Evolutionary conservation across 2,113 vertebrate genomes (phyloP).

Genomic region (Arothron firmamentum): DNA sequence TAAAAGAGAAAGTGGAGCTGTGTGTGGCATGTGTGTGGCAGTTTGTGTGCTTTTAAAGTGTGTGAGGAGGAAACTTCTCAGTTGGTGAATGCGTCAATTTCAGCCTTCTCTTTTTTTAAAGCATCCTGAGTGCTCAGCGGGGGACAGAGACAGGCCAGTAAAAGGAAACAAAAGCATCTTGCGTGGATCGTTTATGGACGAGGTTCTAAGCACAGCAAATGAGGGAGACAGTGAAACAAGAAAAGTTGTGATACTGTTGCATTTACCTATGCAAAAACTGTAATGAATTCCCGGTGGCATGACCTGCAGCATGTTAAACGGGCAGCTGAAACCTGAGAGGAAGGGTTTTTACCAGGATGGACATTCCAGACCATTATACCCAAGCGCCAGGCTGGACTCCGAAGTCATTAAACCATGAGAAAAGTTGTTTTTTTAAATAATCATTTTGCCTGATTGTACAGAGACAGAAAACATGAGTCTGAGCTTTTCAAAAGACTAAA

Average conservation of each 20-base stretch:
- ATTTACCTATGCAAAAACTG: too few species aligned
- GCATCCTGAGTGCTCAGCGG: constrained; percentile 50
- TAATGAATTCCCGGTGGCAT: too few species aligned
- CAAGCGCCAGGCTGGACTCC: neutral
- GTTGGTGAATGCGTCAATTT: constrained; percentile 39
- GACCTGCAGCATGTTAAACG: neutral
- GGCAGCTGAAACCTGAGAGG: neutral
- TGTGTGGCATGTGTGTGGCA: constrained; percentile 18
- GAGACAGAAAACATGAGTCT: too few species aligned
- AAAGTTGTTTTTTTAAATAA: too few species aligned
- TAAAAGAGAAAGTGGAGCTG: neutral
- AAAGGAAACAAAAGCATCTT: constrained; percentile 41
- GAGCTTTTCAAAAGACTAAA: too few species aligned
- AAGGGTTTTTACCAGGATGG: neutral
- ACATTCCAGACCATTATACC: neutral
- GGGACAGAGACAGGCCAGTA: constrained; percentile 9
- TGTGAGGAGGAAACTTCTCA: constrained; percentile 40
- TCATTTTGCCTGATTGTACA: too few species aligned
- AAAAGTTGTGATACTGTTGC: too few species aligned
- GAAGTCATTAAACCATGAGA: too few species aligned
- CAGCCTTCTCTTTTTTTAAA: constrained; percentile 38
- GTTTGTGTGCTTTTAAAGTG: constrained; percentile 7
- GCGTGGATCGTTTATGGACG: neutral
- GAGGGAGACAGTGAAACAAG: too few species aligned
- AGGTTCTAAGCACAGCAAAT: neutral